phyloP scores from a whole-genome alignment of 2,113 vertebrate species.

The Charadrius vociferus region DNA sequence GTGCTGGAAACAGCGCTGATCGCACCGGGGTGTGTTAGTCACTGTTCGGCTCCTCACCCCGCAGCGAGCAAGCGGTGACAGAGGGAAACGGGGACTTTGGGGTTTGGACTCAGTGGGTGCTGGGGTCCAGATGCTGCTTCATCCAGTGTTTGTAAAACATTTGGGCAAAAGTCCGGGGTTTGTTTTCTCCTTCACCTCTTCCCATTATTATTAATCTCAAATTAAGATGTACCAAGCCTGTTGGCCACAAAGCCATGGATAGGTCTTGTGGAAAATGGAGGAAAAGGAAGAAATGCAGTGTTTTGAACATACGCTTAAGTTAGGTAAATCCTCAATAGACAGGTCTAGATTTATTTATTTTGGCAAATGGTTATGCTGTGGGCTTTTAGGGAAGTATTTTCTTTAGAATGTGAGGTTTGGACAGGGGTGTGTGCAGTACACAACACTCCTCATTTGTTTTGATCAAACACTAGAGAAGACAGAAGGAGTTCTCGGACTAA shows the following conservation, averaged over 20 bases:
- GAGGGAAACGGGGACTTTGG: background rate
- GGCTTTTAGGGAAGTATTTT: background rate
- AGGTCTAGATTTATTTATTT: background rate
- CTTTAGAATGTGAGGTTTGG: background rate
- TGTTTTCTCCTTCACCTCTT: background rate
- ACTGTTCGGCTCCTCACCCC: background rate
- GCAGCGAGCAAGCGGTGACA: accelerated
- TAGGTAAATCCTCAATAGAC: background rate
- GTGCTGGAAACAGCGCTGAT: accelerated
- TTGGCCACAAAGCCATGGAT: accelerated
- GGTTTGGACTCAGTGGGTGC: background rate
- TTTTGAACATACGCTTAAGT: background rate
- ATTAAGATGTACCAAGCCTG: background rate
- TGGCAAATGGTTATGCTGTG: background rate
- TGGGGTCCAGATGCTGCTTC: background rate
- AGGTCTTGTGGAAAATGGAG: background rate
- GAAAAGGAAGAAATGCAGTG: background rate
- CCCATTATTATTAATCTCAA: background rate
- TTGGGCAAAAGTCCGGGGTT: background rate
- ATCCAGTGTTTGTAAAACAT: background rate
- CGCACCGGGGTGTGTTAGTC: accelerated
- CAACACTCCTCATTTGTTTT: background rate
- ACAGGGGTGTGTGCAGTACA: accelerated
- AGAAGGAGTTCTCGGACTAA: background rate
- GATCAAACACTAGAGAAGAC: background rate